Evolutionary conservation across 2,797 vertebrate species (phyloP).

Genomic region (Hemibagrus guttatus): DNA sequence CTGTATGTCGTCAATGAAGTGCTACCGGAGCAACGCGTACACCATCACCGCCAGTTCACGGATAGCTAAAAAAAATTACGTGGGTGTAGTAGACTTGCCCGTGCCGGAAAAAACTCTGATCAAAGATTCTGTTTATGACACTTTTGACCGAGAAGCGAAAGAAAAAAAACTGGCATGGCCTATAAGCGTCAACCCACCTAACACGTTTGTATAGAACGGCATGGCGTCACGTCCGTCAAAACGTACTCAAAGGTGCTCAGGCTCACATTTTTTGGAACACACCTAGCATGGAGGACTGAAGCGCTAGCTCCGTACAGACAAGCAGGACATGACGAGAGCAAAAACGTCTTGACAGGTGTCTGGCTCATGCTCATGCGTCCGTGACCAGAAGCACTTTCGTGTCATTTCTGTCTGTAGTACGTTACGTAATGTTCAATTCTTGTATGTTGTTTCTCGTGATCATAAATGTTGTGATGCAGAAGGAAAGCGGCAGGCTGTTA

Average conservation of each 20-base stretch:
- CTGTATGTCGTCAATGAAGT: conserved; percentile 97
- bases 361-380: neutral
- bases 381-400: neutral
- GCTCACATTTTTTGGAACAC: conserved; percentile 1
- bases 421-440: conserved; percentile 4
- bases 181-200: conserved; percentile 86
- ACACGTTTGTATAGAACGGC: conserved; percentile 84
- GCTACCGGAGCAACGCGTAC: conserved; percentile 94
- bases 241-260: conserved; percentile 27
- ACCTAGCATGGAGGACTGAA: neutral
- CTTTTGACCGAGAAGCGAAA: conserved; percentile 87
- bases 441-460: conserved; percentile 34
- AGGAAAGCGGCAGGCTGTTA: neutral
- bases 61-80: conserved; percentile 92
- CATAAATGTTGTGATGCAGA: conserved; percentile 11
- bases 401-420: conserved; percentile 32
- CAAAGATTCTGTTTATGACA: conserved; percentile 85
- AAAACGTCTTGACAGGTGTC: neutral
- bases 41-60: conserved; percentile 94
- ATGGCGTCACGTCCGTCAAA: neutral
- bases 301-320: neutral
- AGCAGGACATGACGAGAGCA: neutral
- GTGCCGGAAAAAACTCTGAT: conserved; percentile 75
- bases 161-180: conserved; percentile 95
- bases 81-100: conserved; percentile 87